Evolutionary conservation across 2,113 vertebrate species (phyloP).

Genomic region (Stictonetta naevosa): DNA sequence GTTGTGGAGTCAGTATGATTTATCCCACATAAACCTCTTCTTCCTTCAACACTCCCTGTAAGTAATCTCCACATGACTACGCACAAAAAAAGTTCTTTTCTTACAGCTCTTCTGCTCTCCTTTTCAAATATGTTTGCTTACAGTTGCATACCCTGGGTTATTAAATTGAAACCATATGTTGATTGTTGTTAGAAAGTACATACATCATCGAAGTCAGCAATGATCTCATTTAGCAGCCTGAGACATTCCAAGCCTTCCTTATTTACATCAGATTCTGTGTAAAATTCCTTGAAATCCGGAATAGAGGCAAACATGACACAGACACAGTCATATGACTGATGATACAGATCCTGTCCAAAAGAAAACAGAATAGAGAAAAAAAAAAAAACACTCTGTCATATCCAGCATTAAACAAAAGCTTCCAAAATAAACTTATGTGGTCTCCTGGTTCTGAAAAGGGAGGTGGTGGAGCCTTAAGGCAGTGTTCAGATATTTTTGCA

Average conservation of each 20-base stretch:
- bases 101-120: background rate
- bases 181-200: slow-evolving; percentile 13
- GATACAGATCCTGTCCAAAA: slow-evolving; percentile 89
- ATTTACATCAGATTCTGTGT: slow-evolving; percentile 98
- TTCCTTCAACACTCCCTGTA: background rate
- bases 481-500: background rate
- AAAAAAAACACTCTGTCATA: background rate
- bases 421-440: background rate
- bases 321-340: slow-evolving; percentile 96
- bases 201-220: slow-evolving; percentile 98
- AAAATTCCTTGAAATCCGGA: slow-evolving; percentile 99
- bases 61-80: background rate
- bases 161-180: background rate
- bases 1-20: background rate
- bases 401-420: background rate
- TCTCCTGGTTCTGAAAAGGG: background rate
- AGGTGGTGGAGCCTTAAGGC: background rate
- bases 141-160: background rate
- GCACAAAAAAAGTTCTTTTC: background rate
- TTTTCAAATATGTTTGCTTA: background rate
- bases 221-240: slow-evolving; percentile 95
- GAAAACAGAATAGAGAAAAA: background rate
- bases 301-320: slow-evolving; percentile 99
- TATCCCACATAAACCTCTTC: background rate
- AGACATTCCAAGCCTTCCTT: slow-evolving; percentile 98